These are phyloP conservation scores for Agrochola macilenta DNA, from an alignment of 2,888 invertebrate species.

Conservation along the genomic window DNA sequence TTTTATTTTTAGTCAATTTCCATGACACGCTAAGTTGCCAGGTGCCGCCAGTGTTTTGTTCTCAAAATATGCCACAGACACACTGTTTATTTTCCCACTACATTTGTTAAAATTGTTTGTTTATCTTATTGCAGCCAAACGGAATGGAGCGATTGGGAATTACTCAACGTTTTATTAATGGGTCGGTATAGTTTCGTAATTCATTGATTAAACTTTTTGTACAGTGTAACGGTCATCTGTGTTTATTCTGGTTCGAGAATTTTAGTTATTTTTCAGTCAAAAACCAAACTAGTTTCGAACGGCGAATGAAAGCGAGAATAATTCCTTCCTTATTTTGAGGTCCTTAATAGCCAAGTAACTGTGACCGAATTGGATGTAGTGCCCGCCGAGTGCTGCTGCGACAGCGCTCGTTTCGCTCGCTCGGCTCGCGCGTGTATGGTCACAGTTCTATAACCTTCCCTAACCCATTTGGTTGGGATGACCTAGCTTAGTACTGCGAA, in stretches of 20 bases:
- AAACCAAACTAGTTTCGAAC: background rate
- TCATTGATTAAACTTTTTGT: slow-evolving; percentile 43
- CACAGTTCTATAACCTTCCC: background rate
- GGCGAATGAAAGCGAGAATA: background rate
- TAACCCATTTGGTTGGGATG: too few species aligned
- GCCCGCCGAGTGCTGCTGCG: background rate
- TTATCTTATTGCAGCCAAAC: slow-evolving; percentile 49
- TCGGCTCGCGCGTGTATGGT: background rate
- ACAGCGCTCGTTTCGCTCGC: background rate
- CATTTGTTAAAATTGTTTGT: slow-evolving; percentile 64
- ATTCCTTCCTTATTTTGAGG: background rate
- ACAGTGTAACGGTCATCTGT: too few species aligned
- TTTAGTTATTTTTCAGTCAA: too few species aligned
- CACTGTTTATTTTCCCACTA: slow-evolving; percentile 63
- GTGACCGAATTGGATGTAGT: background rate
- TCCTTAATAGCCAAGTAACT: background rate
- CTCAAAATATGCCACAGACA: slow-evolving; percentile 64
- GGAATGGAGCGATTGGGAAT: slow-evolving; percentile 34
- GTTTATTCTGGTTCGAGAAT: too few species aligned
- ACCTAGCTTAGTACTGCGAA: too few species aligned
- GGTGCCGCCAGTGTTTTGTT: slow-evolving; percentile 67
- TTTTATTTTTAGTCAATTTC: slow-evolving; percentile 75
- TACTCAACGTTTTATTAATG: slow-evolving; percentile 50
- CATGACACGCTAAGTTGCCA: slow-evolving; percentile 68
- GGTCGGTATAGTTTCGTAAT: slow-evolving; percentile 30